Base-by-base conservation (phyloP, 2,888 invertebrate genomes). In the Harpalus rufipes region DNA sequence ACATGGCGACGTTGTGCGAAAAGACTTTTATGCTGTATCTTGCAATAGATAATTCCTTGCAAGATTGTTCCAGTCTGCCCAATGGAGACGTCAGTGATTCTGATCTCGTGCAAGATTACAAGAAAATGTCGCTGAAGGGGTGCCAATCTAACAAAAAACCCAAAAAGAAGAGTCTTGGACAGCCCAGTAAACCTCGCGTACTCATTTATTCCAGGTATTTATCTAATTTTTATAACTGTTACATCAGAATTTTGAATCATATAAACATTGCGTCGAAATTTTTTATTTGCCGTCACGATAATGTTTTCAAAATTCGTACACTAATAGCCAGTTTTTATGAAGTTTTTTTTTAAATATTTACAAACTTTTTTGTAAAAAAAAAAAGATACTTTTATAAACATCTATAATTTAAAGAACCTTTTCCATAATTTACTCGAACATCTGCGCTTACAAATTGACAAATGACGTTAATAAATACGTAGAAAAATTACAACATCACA, bases 11-110 rank as follows among this genome's bases (percentile, higher is more conserved):
- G 87, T 89, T 94, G 86, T 92, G 92, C 81, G 93, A 95, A 88
- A 95, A 96, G 92, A 93, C 94, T 18, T 95, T 96, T 90, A 93
- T 96, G 91, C 91, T 96, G 89, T 96, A 95, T 91, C 92, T 96
- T 86, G 95, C 96, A 87, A 92, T 93, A 86, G 95, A 94, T 89
- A 96, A 96, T 89, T 94, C 94, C 56, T 92, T 97, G 87, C 95
- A 96, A 88, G 96, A 97, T 92, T 96, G 96, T 91, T 93, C 94
- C 86, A 95, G 96, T 89, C 92, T 96, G 88, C 96, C 96, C 7
- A 88, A 90, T 76, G 92, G 93, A 7, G 93, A 93, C 86, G 91
- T 93, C 85, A 95, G 94, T 86, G 95, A 96, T 90, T 95, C 95
- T 32, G 96, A 96, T 89, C 93, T 96, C 86, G 94, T 96, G 56